phyloP scores from a whole-genome alignment of 2,888 invertebrate genomes.

The Trichopria drosophilae region DNA sequence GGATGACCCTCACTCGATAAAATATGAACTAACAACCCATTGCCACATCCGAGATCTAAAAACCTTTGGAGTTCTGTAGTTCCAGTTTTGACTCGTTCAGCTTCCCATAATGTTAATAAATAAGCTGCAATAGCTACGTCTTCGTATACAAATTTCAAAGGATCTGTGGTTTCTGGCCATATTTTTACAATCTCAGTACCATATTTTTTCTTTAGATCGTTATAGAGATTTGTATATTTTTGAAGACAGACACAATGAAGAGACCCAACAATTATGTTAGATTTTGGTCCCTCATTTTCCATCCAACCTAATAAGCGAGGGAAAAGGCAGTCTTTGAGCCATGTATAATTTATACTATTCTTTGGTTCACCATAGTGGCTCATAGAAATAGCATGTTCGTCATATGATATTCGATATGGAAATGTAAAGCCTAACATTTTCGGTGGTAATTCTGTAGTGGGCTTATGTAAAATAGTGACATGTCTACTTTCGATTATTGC shows the following conservation, averaged over 20 bases:
- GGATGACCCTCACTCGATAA: constrained; percentile 79
- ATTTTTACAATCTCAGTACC: constrained; percentile 73
- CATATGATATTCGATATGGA: constrained; percentile 43
- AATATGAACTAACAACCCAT: constrained; percentile 89
- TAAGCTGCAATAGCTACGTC: constrained; percentile 94
- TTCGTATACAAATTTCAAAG: constrained; percentile 93
- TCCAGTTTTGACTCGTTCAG: constrained; percentile 59
- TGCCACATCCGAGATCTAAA: constrained; percentile 96
- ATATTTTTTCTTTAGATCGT: constrained; percentile 76
- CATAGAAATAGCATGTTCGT: constrained; percentile 34
- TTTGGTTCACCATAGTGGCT: constrained; percentile 12
- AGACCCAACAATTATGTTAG: constrained; percentile 57
- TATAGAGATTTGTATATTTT: constrained; percentile 73
- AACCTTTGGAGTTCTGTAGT: constrained; percentile 65
- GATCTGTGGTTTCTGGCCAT: constrained; percentile 94
- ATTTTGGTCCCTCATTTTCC: constrained; percentile 52
- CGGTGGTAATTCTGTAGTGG: constrained; percentile 48
- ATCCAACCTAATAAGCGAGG: constrained; percentile 69
- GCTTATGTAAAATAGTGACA: constrained; percentile 61
- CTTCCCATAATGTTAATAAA: constrained; percentile 78
- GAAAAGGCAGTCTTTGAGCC: constrained; percentile 65
- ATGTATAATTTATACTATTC: constrained; percentile 49
- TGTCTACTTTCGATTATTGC: constrained; percentile 43
- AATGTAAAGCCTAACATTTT: constrained; percentile 58
- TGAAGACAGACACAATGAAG: constrained; percentile 69